Evolutionary conservation across 2,888 invertebrate genomes (phyloP).

Genomic region (Hyalella azteca): DNA sequence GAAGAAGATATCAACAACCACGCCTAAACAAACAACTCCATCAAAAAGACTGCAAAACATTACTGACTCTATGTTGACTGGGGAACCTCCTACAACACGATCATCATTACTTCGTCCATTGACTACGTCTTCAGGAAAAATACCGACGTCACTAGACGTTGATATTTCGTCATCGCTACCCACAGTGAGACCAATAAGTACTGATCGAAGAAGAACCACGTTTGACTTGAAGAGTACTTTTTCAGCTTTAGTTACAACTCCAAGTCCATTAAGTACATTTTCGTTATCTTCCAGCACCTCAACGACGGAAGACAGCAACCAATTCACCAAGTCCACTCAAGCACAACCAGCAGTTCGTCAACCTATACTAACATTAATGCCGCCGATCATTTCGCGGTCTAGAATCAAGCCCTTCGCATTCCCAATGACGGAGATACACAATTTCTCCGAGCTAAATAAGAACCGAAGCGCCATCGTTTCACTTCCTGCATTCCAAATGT

Average conservation of each 20-base stretch:
- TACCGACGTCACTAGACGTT: too few species aligned
- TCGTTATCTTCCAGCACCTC: not conserved
- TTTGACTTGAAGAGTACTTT: not conserved
- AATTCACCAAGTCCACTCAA: not conserved
- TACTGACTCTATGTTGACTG: too few species aligned
- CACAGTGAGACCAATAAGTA: not conserved
- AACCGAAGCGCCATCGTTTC: not conserved
- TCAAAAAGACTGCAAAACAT: too few species aligned
- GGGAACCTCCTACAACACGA: not conserved
- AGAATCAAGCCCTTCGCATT: not conserved
- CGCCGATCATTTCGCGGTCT: not conserved
- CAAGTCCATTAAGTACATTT: not conserved
- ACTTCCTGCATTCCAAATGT: not conserved
- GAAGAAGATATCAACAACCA: not conserved
- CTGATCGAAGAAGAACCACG: not conserved
- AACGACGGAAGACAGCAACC: not conserved
- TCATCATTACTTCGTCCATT: not conserved
- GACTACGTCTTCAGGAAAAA: too few species aligned
- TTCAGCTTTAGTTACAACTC: not conserved
- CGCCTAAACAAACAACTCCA: too few species aligned
- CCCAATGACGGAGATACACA: not conserved
- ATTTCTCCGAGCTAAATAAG: constrained; percentile 9
- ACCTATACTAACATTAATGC: not conserved
- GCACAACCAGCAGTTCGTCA: not conserved
- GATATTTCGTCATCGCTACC: too few species aligned